phyloP scores from a whole-genome alignment of 2,113 vertebrate genomes.

The Coturnix japonica region DNA sequence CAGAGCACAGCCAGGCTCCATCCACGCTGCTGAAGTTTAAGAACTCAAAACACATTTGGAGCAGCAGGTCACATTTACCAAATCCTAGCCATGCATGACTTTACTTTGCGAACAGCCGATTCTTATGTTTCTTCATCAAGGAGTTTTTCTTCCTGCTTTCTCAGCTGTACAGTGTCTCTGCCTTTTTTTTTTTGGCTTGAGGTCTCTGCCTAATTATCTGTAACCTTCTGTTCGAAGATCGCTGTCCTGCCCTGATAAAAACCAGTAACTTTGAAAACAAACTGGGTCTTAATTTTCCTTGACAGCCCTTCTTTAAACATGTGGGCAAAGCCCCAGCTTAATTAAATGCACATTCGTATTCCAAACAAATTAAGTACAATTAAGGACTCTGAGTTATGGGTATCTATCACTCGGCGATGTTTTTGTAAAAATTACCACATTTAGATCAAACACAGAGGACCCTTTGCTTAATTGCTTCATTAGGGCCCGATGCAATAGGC shows the following conservation, averaged over 20 bases:
- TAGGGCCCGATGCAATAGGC: slow-evolving; percentile 91
- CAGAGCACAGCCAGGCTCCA: not conserved
- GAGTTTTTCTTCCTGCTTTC: slow-evolving; percentile 63
- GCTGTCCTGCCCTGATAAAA: slow-evolving; percentile 90
- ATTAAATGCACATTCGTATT: slow-evolving; percentile 99
- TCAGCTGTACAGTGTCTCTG: slow-evolving; percentile 63
- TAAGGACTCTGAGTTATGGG: slow-evolving; percentile 99
- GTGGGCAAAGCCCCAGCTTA: slow-evolving; percentile 89
- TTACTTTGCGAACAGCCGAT: slow-evolving; percentile 23
- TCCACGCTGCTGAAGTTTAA: not conserved
- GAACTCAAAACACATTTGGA: slow-evolving; percentile 57
- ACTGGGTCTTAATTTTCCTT: slow-evolving; percentile 98
- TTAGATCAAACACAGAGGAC: slow-evolving; percentile 98
- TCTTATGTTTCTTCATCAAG: slow-evolving; percentile 69
- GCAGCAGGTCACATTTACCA: slow-evolving; percentile 57
- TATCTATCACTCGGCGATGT: slow-evolving; percentile 98
- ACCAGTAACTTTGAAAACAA: slow-evolving; percentile 94
- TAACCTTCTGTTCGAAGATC: slow-evolving; percentile 85
- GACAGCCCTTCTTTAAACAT: slow-evolving; percentile 97
- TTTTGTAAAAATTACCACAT: slow-evolving; percentile 99
- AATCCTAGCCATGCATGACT: slow-evolving; percentile 62
- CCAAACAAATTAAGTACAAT: slow-evolving; percentile 99
- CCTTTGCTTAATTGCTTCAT: slow-evolving; percentile 99
- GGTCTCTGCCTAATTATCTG: slow-evolving; percentile 84
- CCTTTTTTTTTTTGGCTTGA: slow-evolving; percentile 57